Evolutionary conservation across 2,888 invertebrate genomes (phyloP), one percentile per base, ranked within the genome.

Genomic region (Ophion obscuratus): DNA sequence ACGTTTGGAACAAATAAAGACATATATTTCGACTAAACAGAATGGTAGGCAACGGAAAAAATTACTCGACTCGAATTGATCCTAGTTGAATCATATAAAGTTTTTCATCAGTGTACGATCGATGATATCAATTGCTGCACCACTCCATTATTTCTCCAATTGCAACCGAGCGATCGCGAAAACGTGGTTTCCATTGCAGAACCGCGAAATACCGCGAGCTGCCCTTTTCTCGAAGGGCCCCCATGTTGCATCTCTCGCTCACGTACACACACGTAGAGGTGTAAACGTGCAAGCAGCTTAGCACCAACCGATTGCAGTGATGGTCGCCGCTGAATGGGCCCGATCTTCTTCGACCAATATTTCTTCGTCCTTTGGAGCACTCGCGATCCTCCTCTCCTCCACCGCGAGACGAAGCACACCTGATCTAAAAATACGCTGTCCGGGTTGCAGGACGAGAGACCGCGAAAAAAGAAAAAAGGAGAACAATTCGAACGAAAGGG

Each of bases 351-450:
- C 76, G 66, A 62, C 59, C 70, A n/a, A 74, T 76, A 68, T 75
- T 68, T 75, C 74, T 59, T 62, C 74, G 27, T 76, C 80, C 78
- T 77, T 82, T 79, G 76, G 57, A 40, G 47, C 73, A 31, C 31
- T 66, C 79, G 73, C 79, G 79, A 75, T 78, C 68, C 79, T 78
- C 61, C 24, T 79, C 44, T 61, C 68, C 44, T 83, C 74, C 76
- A 62, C 77, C 83, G 73, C 75, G 73, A 86, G 77, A 83, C 40
- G 71, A 80, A 77, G 73, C 80, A 36, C 83, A 83, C 86, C 74
- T 76, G 81, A 85, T 89, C 88, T 88, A 86, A 88, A 89, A 89
- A 89, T 89, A 87, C 86, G 79, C 73, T 27, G 73, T 53, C 76
- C 82, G 78, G 74, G 86, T 68, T 66, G 61, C 78, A 78, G 79